Base-by-base conservation (phyloP, 2,113 vertebrate species). In the Atractosteus spatula region DNA sequence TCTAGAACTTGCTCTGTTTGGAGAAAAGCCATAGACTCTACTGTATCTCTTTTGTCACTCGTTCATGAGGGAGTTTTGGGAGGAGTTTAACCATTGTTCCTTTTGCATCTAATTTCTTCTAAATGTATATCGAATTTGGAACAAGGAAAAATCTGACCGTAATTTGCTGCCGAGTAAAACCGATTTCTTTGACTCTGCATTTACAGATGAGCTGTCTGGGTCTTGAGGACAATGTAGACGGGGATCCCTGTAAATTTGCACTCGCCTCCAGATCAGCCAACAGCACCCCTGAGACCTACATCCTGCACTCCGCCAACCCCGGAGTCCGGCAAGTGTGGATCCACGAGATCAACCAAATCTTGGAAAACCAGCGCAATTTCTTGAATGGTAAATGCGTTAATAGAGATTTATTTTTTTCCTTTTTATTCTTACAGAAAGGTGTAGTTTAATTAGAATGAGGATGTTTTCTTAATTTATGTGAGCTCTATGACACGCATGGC, bases 331-430 rank as follows among this genome's bases (percentile, higher is more conserved):
- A 97, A 75, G 86, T 92, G 2, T 99, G 97, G 97, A 89, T 98
- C 76, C 94, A 96, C 17, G 96, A 98, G 88, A 95, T 99, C 83
- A 95, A 95, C 93, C 97, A 99, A 88, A 98, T 99, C 78, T 89
- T 99, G 85, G 97, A 99, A 90, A 99, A 97, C 91, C 96, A 99
- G 89, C 95, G 95, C 79, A 99, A 99, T 82, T 99, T 99, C 88
- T 93, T 99, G 87, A 99, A 99, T 82, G 97, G 97, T 99, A 93
- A 90, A n/a, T 68, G 2, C 14, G 57, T 6, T 7, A 3, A 7
- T 8, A 16, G 29, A 4, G 8, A 4, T 55, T 10, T 41, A 41
- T 56, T n/a, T n/a, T 59, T 13, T n/a, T 69, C 14, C 13, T 29
- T 13, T 3, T 42, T 69, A 55, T 69, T 55, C 41, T 1, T 7